These are phyloP conservation scores for Botia almorhae DNA, from an alignment of 2,797 vertebrate genomes.

Conservation along the genomic window DNA sequence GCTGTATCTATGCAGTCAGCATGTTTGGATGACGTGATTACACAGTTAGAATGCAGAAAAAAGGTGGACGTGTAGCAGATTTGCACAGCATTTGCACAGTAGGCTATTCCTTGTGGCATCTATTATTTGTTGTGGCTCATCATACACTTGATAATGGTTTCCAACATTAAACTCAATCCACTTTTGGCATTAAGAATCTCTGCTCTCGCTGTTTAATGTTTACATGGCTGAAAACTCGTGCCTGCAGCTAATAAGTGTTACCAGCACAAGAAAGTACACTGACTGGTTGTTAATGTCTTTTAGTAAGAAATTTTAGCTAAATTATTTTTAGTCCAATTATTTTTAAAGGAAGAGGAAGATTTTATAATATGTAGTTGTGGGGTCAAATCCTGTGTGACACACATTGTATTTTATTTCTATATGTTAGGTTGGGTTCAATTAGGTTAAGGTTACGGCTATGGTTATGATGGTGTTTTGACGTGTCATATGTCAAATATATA, in stretches of 20 bases:
- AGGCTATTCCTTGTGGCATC: constrained; percentile 68
- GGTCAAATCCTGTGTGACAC: too few species aligned
- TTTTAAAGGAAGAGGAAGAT: too few species aligned
- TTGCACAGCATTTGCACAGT: constrained; percentile 48
- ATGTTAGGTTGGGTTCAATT: too few species aligned
- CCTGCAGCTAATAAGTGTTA: not conserved
- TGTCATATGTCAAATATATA: too few species aligned
- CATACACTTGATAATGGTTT: constrained; percentile 67
- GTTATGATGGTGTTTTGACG: too few species aligned
- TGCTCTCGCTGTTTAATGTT: constrained; percentile 42
- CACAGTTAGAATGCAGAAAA: constrained; percentile 51
- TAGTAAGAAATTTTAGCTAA: not conserved
- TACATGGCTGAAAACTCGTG: constrained; percentile 9
- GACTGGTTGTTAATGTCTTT: not conserved
- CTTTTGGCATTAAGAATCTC: constrained; percentile 4
- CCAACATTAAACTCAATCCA: constrained; percentile 36
- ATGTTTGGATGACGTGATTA: constrained; percentile 69
- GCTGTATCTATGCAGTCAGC: constrained; percentile 51
- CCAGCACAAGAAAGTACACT: not conserved
- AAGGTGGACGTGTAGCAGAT: constrained; percentile 62
- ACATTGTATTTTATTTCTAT: too few species aligned
- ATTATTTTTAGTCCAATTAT: too few species aligned
- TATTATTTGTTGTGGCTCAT: constrained; percentile 62
- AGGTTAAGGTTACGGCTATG: too few species aligned
- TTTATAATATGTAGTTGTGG: too few species aligned